Evolutionary conservation across 2,113 vertebrate genomes (phyloP).

Genomic region (Crypturellus undulatus): DNA sequence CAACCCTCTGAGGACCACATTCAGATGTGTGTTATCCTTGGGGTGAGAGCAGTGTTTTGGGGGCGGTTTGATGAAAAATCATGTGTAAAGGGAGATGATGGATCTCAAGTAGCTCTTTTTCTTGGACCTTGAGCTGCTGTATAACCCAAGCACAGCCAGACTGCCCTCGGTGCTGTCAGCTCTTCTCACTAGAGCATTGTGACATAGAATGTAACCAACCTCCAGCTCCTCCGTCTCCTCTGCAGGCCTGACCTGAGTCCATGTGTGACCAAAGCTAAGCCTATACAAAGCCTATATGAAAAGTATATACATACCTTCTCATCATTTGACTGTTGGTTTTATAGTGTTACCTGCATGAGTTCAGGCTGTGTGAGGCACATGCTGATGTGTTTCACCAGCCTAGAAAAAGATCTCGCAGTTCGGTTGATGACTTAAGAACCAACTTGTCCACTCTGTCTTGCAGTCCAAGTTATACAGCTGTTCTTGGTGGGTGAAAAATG

Average conservation of each 20-base stretch:
- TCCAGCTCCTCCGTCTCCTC: not conserved
- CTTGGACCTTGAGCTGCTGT: not conserved
- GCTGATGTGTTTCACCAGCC: not conserved
- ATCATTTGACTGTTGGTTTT: not conserved
- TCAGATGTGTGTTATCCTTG: not conserved
- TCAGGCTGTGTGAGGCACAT: not conserved
- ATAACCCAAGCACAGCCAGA: not conserved
- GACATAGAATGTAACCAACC: fast-evolving
- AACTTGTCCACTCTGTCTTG: fast-evolving
- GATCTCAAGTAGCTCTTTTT: not conserved
- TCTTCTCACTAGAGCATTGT: not conserved
- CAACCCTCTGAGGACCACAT: not conserved
- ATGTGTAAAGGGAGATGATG: not conserved
- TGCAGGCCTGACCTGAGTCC: not conserved
- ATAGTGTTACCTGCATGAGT: not conserved
- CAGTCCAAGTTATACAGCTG: not conserved
- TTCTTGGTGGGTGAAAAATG: not conserved
- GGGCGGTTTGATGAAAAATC: constrained; percentile 13
- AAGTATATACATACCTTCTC: not conserved
- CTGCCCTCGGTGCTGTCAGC: not conserved
- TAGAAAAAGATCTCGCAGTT: not conserved
- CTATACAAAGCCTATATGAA: not conserved
- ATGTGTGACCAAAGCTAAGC: not conserved
- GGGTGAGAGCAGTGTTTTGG: fast-evolving
- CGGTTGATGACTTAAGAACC: not conserved